phyloP scores from a whole-genome alignment of 1,140 invertebrate species.

The Argopecten irradians region DNA sequence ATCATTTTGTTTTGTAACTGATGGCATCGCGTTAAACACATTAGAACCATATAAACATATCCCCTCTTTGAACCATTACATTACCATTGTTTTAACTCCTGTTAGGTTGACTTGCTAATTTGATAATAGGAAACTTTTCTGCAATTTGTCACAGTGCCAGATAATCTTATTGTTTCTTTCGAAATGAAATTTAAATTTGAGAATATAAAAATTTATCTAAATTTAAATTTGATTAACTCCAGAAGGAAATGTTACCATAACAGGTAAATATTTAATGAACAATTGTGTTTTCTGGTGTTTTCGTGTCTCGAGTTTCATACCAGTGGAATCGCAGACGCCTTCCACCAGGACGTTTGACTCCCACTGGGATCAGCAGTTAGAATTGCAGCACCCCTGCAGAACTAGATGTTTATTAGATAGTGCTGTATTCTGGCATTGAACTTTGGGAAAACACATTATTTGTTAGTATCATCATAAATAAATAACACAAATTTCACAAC shows the following conservation, averaged over 20 bases:
- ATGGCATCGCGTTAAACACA: background rate
- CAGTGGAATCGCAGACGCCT: background rate
- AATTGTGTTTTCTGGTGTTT: background rate
- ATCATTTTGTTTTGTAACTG: background rate
- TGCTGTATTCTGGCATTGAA: background rate
- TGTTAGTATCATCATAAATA: background rate
- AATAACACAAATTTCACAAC: background rate
- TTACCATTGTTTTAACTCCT: background rate
- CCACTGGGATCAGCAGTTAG: background rate
- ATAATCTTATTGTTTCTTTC: background rate
- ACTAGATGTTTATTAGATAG: background rate
- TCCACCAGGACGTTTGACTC: background rate
- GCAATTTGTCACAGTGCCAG: background rate
- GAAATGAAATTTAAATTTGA: conserved; percentile 19
- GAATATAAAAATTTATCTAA: conserved; percentile 5
- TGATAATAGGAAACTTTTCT: background rate
- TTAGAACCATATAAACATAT: background rate
- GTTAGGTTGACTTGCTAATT: background rate
- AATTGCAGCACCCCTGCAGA: background rate
- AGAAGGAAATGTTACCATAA: background rate
- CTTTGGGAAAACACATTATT: background rate
- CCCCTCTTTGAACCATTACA: background rate
- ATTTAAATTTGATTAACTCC: conserved; percentile 10
- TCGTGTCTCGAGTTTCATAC: background rate
- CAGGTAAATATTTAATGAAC: background rate